Percentiles rank a stretch among this genome's conserved stretches.
Conservation (phyloP, 2,888 invertebrate species). For the Cataglyphis livida region DNA sequence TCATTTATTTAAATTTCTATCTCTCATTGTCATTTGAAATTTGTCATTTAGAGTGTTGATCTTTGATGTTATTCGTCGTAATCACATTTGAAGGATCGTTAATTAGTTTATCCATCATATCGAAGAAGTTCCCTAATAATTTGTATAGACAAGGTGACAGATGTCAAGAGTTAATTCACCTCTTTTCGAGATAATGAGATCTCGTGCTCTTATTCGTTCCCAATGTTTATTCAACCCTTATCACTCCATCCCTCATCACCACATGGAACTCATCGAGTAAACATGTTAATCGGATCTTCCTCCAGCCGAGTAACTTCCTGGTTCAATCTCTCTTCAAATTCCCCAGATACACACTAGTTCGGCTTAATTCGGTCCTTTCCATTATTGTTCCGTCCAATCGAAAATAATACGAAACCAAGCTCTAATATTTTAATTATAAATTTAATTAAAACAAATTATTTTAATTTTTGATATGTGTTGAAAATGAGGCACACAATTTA, state of each 20-base stretch:
- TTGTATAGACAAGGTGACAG: not conserved
- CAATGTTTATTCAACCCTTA: constrained; percentile 17
- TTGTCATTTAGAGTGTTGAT: not conserved
- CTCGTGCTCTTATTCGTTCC: constrained; percentile 3
- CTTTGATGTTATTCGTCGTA: not conserved
- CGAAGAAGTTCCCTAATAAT: constrained; percentile 14
- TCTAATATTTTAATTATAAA: not conserved
- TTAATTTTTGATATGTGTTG: not conserved
- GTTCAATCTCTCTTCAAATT: constrained; percentile 16
- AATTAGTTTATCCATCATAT: constrained; percentile 15
- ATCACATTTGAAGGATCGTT: not conserved
- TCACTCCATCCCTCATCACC: constrained; percentile 12
- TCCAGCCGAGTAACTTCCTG: not conserved
- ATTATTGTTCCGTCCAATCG: not conserved
- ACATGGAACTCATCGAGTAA: constrained; percentile 19
- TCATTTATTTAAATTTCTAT: not conserved
- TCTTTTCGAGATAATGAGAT: constrained; percentile 26
- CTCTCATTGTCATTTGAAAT: not conserved
- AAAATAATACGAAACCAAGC: not conserved
- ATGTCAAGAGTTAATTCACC: constrained; percentile 15
- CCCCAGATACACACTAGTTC: constrained; percentile 1
- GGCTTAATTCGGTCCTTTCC: not conserved
- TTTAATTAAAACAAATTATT: not conserved
- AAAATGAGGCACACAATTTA: not conserved
- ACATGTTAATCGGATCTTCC: constrained; percentile 52